Conservation (phyloP, 2,797 vertebrate species). For the Brachymystax lenok region DNA sequence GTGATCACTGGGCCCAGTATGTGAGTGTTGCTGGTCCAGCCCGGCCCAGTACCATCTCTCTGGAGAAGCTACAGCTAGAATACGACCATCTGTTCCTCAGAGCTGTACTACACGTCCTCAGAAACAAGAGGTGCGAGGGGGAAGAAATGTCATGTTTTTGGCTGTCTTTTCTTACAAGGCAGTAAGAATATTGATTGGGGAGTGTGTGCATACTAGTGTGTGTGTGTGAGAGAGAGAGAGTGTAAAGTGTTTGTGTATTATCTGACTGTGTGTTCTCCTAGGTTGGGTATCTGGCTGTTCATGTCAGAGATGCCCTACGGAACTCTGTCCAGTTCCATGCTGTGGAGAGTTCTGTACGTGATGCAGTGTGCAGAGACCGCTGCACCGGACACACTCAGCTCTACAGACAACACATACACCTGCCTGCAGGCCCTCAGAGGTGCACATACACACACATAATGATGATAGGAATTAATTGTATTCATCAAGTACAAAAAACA, state of each 20-base stretch:
- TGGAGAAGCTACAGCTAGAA: slow-evolving; percentile 92
- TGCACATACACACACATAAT: slow-evolving; percentile 49
- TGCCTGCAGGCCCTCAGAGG: slow-evolving; percentile 86
- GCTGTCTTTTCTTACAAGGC: neutral
- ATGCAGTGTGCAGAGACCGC: slow-evolving; percentile 90
- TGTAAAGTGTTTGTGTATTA: neutral
- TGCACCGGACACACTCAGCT: slow-evolving; percentile 73
- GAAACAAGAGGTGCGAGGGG: slow-evolving; percentile 88
- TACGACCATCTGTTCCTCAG: slow-evolving; percentile 95
- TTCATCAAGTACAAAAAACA: too few species aligned
- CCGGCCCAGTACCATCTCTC: slow-evolving; percentile 74
- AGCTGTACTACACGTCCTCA: slow-evolving; percentile 90
- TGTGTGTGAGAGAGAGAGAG: too few species aligned
- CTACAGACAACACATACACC: slow-evolving; percentile 65
- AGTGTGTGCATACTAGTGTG: neutral
- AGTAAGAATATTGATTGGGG: neutral
- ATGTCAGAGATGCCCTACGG: slow-evolving; percentile 98
- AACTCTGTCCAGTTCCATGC: slow-evolving; percentile 89
- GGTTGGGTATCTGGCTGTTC: slow-evolving; percentile 96
- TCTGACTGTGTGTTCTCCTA: slow-evolving; percentile 49
- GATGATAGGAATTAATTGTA: too few species aligned
- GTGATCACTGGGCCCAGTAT: slow-evolving; percentile 96
- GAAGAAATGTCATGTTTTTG: neutral
- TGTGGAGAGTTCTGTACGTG: slow-evolving; percentile 94
- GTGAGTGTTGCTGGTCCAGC: slow-evolving; percentile 68